Base-by-base conservation (phyloP, 2,888 invertebrate genomes). In the Busseola fusca region DNA sequence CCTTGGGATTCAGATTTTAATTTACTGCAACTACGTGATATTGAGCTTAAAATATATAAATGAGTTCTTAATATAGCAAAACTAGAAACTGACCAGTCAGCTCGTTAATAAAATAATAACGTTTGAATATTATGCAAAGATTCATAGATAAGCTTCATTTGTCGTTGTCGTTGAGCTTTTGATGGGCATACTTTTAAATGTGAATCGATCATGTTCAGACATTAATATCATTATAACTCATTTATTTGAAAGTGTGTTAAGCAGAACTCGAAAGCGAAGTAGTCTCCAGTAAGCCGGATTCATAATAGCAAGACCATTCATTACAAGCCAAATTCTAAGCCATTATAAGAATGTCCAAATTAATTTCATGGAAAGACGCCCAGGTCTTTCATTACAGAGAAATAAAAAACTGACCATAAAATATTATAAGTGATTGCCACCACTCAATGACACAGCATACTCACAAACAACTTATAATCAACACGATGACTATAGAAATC, bases 401-500 rank as follows among this genome's bases (percentile, higher is more conserved):
- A 70, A 62, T 65, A 74, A 81, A 81, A 83, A 84, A 74, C 72
- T 76, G 65, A 71, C 79, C 79, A 81, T 84, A 79, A 82, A 83
- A 83, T 81, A 79, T 84, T 79, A 76, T 84, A 84, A 84, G 74
- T 82, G 77, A 83, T 83, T 83, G 77, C 81, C 78, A 83, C 78
- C 76, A 78, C 81, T 83, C 82, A 86, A 87, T 86, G 88, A 87
- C 87, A 86, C 86, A 86, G 87, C 88, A 85, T 76, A 85, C 84
- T 84, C 83, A 86, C 85, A 85, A 87, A 88, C 87, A 85, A 87
- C 86, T 85, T 86, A 84, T 90, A 88, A 87, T 88, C 88, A 87
- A 80, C 80, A 84, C 81, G 86, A 84, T 86, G 87, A 87, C 87
- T 87, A 78, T 84, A 87, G 85, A 86, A 89, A 87, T 87, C 89